Conservation (phyloP, 2,797 vertebrate genomes). For the Heliangelus exortis region DNA sequence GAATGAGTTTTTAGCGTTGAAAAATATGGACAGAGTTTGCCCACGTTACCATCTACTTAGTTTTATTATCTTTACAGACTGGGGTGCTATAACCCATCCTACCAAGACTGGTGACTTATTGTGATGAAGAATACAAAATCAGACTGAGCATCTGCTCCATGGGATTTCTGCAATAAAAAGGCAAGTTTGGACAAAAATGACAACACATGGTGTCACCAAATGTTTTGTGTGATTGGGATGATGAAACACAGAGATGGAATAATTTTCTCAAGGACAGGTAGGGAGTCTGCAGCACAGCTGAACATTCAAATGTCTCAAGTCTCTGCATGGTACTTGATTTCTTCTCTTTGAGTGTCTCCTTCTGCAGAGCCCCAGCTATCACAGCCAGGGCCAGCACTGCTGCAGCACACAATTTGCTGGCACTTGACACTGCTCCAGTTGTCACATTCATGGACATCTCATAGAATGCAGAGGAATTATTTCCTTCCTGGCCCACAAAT, state of each 20-base stretch:
- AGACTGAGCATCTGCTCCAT: neutral
- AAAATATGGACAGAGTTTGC: neutral
- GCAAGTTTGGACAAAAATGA: neutral
- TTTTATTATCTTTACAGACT: neutral
- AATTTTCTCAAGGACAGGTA: neutral
- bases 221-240: neutral
- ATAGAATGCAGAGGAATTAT: conserved; percentile 13
- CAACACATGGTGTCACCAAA: neutral
- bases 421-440: neutral
- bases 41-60: neutral
- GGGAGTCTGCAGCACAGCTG: neutral
- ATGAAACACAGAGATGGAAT: neutral
- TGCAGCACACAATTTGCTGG: neutral
- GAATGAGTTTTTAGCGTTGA: neutral
- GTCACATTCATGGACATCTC: neutral
- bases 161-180: neutral
- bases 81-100: neutral
- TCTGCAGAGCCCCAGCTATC: conserved; percentile 11
- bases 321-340: neutral
- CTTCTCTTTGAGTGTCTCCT: neutral
- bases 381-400: neutral
- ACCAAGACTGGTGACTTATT: neutral
- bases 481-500: neutral
- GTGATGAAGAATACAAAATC: neutral
- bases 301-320: neutral